Evolutionary conservation across 2,113 vertebrate species (phyloP), one percentile per base, ranked within the genome.

Genomic region (Malurus cyaneus): DNA sequence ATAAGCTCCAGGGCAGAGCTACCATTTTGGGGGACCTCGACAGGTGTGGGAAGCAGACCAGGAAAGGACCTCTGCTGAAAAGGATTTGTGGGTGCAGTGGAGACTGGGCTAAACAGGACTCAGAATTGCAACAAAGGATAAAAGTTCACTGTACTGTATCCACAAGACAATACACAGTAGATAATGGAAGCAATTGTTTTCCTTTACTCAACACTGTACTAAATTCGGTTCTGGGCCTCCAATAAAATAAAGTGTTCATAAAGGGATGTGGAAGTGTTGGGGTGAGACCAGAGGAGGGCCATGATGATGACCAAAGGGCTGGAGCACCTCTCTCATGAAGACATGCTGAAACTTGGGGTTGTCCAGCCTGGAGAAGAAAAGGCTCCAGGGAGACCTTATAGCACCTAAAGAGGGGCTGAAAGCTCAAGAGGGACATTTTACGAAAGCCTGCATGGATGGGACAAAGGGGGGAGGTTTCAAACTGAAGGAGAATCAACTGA

Each of bases 361-460:
- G 24, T n/a, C 67, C 46, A 60, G 61, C 28, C 53, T 21, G 24
- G n/a, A 60, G 19, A 81, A 81, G 20, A 31, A 31, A 49, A 76
- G 32, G 39, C 4, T 67, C n/a, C 32, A 39, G 32, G 12, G 18
- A 66, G 15, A 59, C 18, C 12, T 39, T 15, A 39, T 0, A 46
- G n/a, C 23, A 60, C 5, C 28, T 60, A 46, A 46, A 52, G 23
- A 8, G 28, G 19, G 10, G 2, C 23, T 81, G 60, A 52, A 81
- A 66, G 12, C 21, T 36, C 21, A 15, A 72, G 17, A 72, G 25
- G 12, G 17, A 64, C 26, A 39, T 60, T 60, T 74, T 52, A 52
- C 13, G 46, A 52, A 23, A 39, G 23, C 7, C 5, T 59, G 15
- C 28, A 81, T 7, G 0, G 0, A 67, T 0, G 60, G 53, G 16